These are phyloP conservation scores for Eurytoma adleriae DNA, from an alignment of 2,888 invertebrate species.

Conservation along the genomic window DNA sequence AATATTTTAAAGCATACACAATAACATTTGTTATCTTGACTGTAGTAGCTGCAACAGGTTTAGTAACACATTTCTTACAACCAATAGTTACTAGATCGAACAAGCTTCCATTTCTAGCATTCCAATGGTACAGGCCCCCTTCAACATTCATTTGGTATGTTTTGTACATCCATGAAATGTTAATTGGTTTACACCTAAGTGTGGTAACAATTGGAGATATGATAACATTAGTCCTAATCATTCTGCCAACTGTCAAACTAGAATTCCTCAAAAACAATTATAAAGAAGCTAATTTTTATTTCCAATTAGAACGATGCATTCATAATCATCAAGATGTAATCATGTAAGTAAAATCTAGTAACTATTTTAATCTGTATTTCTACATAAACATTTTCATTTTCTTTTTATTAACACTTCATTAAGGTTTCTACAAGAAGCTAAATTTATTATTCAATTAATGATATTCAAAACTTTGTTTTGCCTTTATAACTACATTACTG, in stretches of 20 bases:
- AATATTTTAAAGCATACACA: too few species aligned
- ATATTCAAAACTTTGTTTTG: not conserved
- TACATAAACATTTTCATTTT: too few species aligned
- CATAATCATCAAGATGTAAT: slow-evolving; percentile 20
- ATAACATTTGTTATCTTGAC: too few species aligned
- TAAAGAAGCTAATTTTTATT: not conserved
- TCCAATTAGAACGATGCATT: not conserved
- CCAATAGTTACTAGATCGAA: too few species aligned
- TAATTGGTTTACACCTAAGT: not conserved
- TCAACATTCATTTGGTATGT: not conserved
- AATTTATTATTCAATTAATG: not conserved
- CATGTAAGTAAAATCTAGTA: not conserved
- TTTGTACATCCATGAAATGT: not conserved
- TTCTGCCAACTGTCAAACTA: not conserved
- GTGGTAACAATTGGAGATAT: not conserved
- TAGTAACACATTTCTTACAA: too few species aligned
- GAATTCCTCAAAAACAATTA: not conserved
- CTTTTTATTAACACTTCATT: too few species aligned
- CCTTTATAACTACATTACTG: not conserved
- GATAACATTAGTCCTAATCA: not conserved
- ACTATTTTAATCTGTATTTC: too few species aligned
- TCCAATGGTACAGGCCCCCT: not conserved
- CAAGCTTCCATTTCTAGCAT: too few species aligned
- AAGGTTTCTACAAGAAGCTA: slow-evolving; percentile 13
- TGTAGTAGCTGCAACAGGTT: too few species aligned